Evolutionary conservation across 2,797 vertebrate species (phyloP).

Genomic region (Pangasius mekongensis): DNA sequence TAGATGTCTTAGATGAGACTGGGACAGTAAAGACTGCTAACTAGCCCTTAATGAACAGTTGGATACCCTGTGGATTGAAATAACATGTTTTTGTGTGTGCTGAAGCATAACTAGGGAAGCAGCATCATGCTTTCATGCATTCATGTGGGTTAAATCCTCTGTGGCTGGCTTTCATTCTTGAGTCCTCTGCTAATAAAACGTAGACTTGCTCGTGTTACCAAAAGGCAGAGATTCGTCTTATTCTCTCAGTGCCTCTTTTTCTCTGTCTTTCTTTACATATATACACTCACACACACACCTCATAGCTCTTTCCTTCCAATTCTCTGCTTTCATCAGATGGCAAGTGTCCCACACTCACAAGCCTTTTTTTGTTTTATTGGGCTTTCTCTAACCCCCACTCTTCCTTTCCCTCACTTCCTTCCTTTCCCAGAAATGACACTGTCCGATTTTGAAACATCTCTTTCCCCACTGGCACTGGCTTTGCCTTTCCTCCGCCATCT

Average conservation of each 20-base stretch:
- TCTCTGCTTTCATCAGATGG: constrained; percentile 56
- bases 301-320: constrained; percentile 41
- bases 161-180: constrained; percentile 40
- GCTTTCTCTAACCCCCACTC: constrained; percentile 37
- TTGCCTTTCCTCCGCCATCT: constrained; percentile 67
- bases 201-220: constrained; percentile 35
- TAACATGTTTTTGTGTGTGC: constrained; percentile 46
- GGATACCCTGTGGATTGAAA: constrained; percentile 51
- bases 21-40: constrained; percentile 52
- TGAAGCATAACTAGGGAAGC: constrained; percentile 21
- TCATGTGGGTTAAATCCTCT: constrained; percentile 45
- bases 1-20: constrained; percentile 39
- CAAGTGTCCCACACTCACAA: constrained; percentile 56
- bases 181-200: constrained; percentile 15
- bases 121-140: constrained; percentile 32
- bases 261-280: background rate
- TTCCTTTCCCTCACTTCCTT: constrained; percentile 51
- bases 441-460: constrained; percentile 82
- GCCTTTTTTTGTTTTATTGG: constrained; percentile 52
- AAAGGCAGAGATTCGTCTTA: constrained; percentile 49
- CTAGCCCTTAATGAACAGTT: constrained; percentile 50
- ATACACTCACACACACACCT: constrained; percentile 21
- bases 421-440: constrained; percentile 77
- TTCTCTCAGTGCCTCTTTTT: constrained; percentile 42
- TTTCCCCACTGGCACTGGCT: constrained; percentile 73